These are phyloP conservation scores for Camponotus fellah DNA, from an alignment of 2,888 invertebrate species.

Conservation along the genomic window DNA sequence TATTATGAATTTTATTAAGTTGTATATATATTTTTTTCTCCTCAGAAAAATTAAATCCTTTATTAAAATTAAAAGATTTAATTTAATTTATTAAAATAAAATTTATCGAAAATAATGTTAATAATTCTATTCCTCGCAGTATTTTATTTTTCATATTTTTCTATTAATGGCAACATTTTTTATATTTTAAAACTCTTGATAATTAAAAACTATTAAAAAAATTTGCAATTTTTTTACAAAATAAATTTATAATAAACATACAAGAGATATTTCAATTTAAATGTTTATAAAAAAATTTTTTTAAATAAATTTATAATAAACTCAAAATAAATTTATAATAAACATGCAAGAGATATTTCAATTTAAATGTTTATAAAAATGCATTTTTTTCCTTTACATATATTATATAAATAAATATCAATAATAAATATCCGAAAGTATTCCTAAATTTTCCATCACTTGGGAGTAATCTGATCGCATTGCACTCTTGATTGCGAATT, in stretches of 20 bases:
- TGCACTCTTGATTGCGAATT: conserved; percentile 18
- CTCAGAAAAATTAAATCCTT: no score
- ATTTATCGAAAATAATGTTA: neutral
- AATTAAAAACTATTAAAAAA: no score
- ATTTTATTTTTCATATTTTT: neutral
- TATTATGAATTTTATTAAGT: neutral
- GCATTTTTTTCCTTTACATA: neutral
- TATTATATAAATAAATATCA: neutral
- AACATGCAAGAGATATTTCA: neutral
- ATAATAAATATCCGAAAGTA: neutral
- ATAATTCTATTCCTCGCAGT: neutral
- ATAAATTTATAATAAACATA: neutral
- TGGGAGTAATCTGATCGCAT: conserved; percentile 4
- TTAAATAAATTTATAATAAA: no score
- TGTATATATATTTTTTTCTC: no score
- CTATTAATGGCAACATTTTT: neutral
- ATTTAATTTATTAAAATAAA: neutral
- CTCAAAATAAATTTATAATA: neutral
- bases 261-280: neutral
- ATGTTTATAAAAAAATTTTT: neutral
- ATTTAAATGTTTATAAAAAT: neutral
- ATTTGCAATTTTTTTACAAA: neutral
- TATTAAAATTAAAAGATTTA: no score
- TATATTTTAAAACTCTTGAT: neutral
- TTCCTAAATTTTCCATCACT: neutral